Base-by-base conservation (phyloP, 2,113 vertebrate species). In the Sula dactylatra region DNA sequence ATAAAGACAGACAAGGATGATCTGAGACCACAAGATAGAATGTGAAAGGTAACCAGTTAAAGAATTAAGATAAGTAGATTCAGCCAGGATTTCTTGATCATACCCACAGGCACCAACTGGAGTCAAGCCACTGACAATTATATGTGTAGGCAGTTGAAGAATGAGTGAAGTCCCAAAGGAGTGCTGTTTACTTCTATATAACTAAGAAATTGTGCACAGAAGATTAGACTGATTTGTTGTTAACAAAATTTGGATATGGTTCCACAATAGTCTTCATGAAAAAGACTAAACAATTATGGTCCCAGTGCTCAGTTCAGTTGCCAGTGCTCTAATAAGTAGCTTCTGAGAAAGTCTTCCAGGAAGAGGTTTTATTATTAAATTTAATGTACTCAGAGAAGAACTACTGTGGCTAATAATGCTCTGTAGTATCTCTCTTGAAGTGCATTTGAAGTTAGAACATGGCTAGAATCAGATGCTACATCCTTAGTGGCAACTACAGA, bases 21-120 rank as follows among this genome's bases (percentile, higher is more conserved):
- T 72, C 25, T 62, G 80, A 76, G 76, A 49, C 94, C 52, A 26
- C 72, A 74, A 79, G 49, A 50, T 17, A 62, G 42, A 80, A 65
- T 90, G 78, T 77, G 88, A 70, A 96, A 72, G 79, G 52, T 77
- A 92, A 86, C 72, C 72, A 82, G 70, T 94, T 83, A 82, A 88
- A 64, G 29, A 86, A 87, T 64, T 77, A 80, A 72, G 76, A 7
- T 82, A 90, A 90, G 31, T 70, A 20, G 64, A 67, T 91, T 88
- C 66, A 88, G 56, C 38, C 61, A 84, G 71, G 65, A 18, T 90
- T 67, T 89, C 85, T 82, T 72, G 69, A 67, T 78, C 64, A 32
- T 69, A 38, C 58, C 92, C 66, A 31, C 80, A 93, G 81, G 54
- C 70, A 78, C 49, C 19, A 77, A 36, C 58, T 87, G 71, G 49